phyloP scores from a whole-genome alignment of 2,888 invertebrate genomes.

The Argyra leucocephala region DNA sequence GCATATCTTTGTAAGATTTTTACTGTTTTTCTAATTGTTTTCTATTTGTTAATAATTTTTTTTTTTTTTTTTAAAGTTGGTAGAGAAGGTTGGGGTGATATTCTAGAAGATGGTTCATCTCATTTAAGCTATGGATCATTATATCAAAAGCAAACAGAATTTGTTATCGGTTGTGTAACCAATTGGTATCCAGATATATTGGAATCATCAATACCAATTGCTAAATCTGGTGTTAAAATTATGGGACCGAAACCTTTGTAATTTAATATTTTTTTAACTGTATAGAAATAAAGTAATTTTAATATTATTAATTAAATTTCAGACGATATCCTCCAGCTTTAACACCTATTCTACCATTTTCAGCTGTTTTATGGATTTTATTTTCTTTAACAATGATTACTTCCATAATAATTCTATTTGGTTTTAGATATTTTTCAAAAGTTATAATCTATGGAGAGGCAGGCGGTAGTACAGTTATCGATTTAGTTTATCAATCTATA shows the following conservation, averaged over 20 bases:
- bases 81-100: slow-evolving; percentile 38
- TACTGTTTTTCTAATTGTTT: too few species aligned
- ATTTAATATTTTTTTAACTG: not conserved
- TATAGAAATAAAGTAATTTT: too few species aligned
- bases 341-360: not conserved
- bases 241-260: not conserved
- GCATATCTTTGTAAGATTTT: slow-evolving; percentile 36
- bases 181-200: slow-evolving; percentile 39
- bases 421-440: slow-evolving; percentile 25
- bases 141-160: slow-evolving; percentile 34
- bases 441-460: too few species aligned
- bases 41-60: too few species aligned
- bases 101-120: slow-evolving; percentile 36
- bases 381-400: slow-evolving; percentile 15
- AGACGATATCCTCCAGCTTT: not conserved
- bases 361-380: slow-evolving; percentile 17
- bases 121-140: slow-evolving; percentile 38
- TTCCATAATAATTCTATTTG: slow-evolving; percentile 25
- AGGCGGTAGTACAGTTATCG: too few species aligned
- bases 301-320: too few species aligned
- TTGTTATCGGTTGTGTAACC: slow-evolving; percentile 39
- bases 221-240: slow-evolving; percentile 30
- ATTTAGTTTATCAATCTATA: too few species aligned
- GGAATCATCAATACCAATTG: slow-evolving; percentile 36
- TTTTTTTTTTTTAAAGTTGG: slow-evolving; percentile 34